Percentiles rank a stretch among this genome's conserved stretches.
phyloP scores from a whole-genome alignment of 2,888 invertebrate genomes.

The Xestobium rufovillosum region DNA sequence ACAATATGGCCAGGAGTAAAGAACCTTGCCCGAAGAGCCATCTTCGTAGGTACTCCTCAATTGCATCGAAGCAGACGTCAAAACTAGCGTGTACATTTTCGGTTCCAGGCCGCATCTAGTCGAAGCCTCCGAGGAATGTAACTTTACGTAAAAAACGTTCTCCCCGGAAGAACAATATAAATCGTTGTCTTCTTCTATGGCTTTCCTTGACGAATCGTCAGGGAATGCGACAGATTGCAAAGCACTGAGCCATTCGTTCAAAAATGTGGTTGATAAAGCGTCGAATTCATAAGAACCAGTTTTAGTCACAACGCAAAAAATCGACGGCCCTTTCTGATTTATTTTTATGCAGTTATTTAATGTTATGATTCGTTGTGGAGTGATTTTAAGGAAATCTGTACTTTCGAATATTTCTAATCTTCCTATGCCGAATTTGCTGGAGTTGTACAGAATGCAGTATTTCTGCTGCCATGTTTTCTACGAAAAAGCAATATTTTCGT shows the following conservation, averaged over 20 bases:
- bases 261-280: constrained; percentile 61
- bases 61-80: constrained; percentile 70
- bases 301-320: constrained; percentile 66
- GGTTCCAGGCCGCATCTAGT: constrained; percentile 66
- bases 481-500: constrained; percentile 31
- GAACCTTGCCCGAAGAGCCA: no score
- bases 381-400: constrained; percentile 54
- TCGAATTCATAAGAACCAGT: constrained; percentile 53
- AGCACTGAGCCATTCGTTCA: constrained; percentile 70
- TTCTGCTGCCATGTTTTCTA: constrained; percentile 83
- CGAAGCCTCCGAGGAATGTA: constrained; percentile 72
- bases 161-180: constrained; percentile 81
- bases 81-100: constrained; percentile 59
- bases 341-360: constrained; percentile 85
- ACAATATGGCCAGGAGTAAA: constrained; percentile 78
- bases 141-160: constrained; percentile 70
- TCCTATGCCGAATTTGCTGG: constrained; percentile 79
- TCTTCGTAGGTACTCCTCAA: constrained; percentile 58
- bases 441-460: constrained; percentile 68
- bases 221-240: constrained; percentile 77
- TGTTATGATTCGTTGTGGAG: constrained; percentile 67
- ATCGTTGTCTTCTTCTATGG: constrained; percentile 79
- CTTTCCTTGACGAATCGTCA: constrained; percentile 49
- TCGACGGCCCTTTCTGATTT: constrained; percentile 53
- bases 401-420: constrained; percentile 79